phyloP scores from a whole-genome alignment of 2,797 vertebrate species.

The Chanos chanos region DNA sequence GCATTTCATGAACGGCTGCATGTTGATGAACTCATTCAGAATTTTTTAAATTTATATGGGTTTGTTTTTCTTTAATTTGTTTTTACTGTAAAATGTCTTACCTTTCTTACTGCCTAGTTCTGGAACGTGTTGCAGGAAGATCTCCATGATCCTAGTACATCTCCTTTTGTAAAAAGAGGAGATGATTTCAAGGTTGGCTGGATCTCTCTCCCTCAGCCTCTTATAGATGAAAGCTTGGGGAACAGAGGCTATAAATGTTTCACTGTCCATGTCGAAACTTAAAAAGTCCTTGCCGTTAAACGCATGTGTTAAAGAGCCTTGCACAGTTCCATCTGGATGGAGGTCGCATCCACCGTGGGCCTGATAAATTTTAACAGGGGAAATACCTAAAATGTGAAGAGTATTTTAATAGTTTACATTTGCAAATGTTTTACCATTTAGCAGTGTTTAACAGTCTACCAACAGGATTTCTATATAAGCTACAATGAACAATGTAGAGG shows the following conservation, averaged over 20 bases:
- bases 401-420: background rate
- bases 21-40: no score
- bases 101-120: no score
- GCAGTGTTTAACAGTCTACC: no score
- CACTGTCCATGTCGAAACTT: background rate
- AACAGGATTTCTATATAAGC: background rate
- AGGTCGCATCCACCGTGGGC: background rate
- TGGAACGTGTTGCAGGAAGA: no score
- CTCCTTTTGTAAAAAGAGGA: background rate
- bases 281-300: background rate
- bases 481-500: background rate
- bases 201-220: background rate
- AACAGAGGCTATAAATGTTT: background rate
- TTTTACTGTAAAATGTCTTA: no score
- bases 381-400: background rate
- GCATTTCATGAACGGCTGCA: no score
- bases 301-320: background rate
- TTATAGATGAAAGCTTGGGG: background rate
- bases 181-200: background rate
- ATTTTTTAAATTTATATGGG: no score
- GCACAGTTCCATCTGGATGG: background rate
- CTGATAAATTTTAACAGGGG: background rate
- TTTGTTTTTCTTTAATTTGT: no score
- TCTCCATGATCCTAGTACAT: background rate
- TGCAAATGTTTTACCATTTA: no score